Evolutionary conservation across 2,113 vertebrate genomes (phyloP).

Genomic region (Sylvia atricapilla): DNA sequence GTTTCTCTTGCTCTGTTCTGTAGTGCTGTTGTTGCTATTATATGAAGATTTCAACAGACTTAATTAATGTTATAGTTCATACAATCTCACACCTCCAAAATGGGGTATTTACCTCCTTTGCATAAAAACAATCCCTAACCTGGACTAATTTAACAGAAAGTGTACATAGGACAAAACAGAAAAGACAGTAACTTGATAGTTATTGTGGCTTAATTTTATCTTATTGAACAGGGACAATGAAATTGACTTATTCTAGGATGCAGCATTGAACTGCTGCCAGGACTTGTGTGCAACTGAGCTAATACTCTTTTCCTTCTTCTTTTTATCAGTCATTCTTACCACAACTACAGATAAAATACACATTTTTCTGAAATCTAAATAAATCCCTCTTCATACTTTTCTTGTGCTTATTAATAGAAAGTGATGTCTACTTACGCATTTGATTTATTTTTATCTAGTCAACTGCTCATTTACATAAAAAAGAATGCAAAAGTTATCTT

Average conservation of each 20-base stretch:
- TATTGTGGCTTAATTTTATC: not conserved
- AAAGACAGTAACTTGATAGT: not conserved
- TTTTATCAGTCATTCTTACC: not conserved
- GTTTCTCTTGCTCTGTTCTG: not conserved
- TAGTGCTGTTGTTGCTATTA: not conserved
- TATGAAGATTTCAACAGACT: not conserved
- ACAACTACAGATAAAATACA: not conserved
- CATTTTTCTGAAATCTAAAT: not conserved
- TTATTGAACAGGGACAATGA: not conserved
- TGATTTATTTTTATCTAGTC: slow-evolving; percentile 33
- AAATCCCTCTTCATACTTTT: slow-evolving; percentile 15
- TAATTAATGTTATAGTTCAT: not conserved
- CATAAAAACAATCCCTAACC: not conserved
- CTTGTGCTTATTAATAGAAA: not conserved
- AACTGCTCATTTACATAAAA: not conserved
- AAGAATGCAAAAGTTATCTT: not conserved
- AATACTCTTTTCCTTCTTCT: not conserved
- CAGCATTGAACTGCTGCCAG: not conserved
- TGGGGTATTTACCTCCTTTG: not conserved
- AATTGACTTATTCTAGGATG: not conserved
- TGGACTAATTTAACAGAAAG: not conserved
- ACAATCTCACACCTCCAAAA: not conserved
- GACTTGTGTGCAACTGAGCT: not conserved
- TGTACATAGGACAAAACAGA: accelerated
- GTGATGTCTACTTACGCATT: not conserved